These are phyloP conservation scores for Panzeria rudis DNA, from an alignment of 2,888 invertebrate genomes.

Conservation along the genomic window DNA sequence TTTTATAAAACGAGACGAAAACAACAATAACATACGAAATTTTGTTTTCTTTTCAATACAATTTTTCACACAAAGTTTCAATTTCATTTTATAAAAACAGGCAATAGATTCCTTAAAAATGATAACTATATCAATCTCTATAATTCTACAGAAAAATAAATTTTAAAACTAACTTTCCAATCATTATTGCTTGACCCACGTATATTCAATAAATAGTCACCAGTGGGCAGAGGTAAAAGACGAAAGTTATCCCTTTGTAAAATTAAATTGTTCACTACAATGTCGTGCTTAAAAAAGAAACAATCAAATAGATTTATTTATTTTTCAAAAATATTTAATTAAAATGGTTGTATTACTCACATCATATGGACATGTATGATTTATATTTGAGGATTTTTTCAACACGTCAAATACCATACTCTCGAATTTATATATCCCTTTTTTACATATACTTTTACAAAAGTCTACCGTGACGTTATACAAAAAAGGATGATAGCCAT, in stretches of 20 bases:
- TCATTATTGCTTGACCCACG: constrained; percentile 27
- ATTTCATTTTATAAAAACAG: too few species aligned
- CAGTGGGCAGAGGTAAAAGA: constrained; percentile 52
- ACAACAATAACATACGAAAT: too few species aligned
- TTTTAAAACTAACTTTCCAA: constrained; percentile 55
- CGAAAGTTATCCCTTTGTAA: constrained; percentile 36
- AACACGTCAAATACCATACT: constrained; percentile 4
- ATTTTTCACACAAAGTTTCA: too few species aligned
- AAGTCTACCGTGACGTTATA: constrained; percentile 50
- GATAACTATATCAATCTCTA: too few species aligned
- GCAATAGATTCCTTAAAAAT: too few species aligned
- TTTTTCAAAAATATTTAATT: background rate
- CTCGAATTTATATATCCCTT: background rate
- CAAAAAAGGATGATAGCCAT: constrained; percentile 62
- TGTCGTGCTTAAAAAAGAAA: constrained; percentile 45
- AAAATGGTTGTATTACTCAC: constrained; percentile 26
- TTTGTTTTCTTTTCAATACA: too few species aligned
- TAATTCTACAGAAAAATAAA: constrained; percentile 4
- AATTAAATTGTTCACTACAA: constrained; percentile 49
- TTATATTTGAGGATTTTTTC: constrained; percentile 42
- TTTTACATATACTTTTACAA: constrained; percentile 38
- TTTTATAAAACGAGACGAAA: too few species aligned
- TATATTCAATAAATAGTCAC: constrained; percentile 53
- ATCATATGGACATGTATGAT: constrained; percentile 63
- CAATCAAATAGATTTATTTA: background rate